Base-by-base conservation (phyloP, 1,140 invertebrate species). In the Chlorops oryzae region DNA sequence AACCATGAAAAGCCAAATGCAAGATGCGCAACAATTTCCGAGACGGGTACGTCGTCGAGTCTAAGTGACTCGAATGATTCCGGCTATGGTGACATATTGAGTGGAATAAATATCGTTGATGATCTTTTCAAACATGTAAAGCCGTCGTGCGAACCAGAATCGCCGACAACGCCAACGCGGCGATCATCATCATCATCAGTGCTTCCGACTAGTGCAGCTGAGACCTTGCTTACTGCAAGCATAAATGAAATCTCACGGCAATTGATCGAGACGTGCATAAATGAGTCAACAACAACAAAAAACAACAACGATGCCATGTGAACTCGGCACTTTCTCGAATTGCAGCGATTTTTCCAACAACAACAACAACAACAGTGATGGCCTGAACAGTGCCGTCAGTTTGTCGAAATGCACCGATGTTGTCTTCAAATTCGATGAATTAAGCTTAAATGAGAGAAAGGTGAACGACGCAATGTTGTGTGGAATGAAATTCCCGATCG, bases 231-330 rank as follows among this genome's bases (percentile, higher is more conserved):
- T 18, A 60, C 62, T 22, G 63, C 62, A 43, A 66, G 65, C 39
- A 65, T 71, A 47, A 71, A 67, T 43, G 68, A 71, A 55, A 71
- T 71, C 53, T 71, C 68, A 32, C 58, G 63, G 32, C 70, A 71
- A 56, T 51, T 71, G 15, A 71, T 71, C 51, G 68, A 71, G 49
- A 61, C 61, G 2, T 59, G 60, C 20, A 56, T 55, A 13, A 48
- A 47, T 40, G 50, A 52, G 28, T 12, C 37, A 15, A 27, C 41
- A 5, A 34, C 43, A n/a, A 32, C 43, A 15, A 45, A 45, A 34
- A 34, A 9, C 24, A 22, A 20, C 12, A 5, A n/a, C 45, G 17
- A n/a, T 21, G 5, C 17, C 32, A 10, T 28, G 20, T 10, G 34
- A 28, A n/a, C 12, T 22, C 12, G 40, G 47, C 37, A 21, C 38